A percentile compares a stretch with the other conserved stretches of the same genome.
Conservation (phyloP, 2,113 vertebrate genomes). For the Helogale parvula region DNA sequence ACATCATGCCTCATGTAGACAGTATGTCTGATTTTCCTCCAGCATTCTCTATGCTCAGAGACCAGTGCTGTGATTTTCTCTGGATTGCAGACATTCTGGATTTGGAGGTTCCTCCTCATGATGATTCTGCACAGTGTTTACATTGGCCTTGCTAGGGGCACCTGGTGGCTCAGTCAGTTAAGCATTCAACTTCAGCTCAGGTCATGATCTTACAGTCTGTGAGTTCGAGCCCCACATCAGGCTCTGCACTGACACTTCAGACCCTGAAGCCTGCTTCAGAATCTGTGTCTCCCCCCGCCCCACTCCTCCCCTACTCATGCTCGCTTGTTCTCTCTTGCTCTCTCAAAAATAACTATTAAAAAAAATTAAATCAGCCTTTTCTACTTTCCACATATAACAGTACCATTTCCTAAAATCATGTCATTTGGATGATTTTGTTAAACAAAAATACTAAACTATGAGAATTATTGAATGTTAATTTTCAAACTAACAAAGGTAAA, state of each 20-base stretch:
- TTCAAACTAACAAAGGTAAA: not conserved
- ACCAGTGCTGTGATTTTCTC: not conserved
- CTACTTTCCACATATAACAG: not conserved
- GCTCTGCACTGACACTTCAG: too few relatives aligned
- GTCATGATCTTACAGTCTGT: too few relatives aligned
- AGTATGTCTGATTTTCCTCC: not conserved
- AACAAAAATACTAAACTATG: not conserved
- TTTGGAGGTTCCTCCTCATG: not conserved
- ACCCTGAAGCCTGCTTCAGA: too few relatives aligned
- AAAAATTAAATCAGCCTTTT: not conserved
- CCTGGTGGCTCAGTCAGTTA: too few relatives aligned
- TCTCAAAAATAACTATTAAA: too few relatives aligned
- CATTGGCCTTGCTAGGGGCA: not conserved
- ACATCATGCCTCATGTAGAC: not conserved
- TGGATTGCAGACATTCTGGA: not conserved
- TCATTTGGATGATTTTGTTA: not conserved
- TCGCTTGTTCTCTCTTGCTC: too few relatives aligned
- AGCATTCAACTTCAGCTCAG: too few relatives aligned
- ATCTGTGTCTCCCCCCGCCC: too few relatives aligned
- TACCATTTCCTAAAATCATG: not conserved
- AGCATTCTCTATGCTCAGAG: not conserved
- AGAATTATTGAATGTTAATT: not conserved
- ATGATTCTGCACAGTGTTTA: not conserved
- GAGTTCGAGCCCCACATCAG: too few relatives aligned
- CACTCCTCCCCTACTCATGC: too few relatives aligned